Percentiles rank a stretch among this genome's conserved stretches.
phyloP scores from a whole-genome alignment of 2,113 vertebrate species.

The Ictidomys tridecemlineatus region DNA sequence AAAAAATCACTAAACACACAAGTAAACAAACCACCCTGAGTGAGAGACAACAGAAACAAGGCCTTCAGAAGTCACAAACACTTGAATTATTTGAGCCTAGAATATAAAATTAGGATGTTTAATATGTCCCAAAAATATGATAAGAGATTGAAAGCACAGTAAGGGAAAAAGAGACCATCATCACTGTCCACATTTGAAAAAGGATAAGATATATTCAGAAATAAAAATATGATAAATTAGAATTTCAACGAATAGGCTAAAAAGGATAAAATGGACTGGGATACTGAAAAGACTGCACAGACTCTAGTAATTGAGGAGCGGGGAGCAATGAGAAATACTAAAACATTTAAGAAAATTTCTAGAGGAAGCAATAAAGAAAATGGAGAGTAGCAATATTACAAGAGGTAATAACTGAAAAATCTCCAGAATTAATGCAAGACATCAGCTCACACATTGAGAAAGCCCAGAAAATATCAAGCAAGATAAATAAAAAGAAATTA shows the following conservation, averaged over 20 bases:
- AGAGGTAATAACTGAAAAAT: background rate
- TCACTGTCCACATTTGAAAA: background rate
- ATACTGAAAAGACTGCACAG: background rate
- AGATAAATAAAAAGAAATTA: constrained; percentile 9
- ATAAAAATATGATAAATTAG: constrained; percentile 17
- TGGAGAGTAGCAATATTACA: background rate
- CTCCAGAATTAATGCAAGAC: constrained; percentile 6
- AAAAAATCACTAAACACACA: constrained; percentile 41
- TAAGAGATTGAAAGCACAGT: background rate
- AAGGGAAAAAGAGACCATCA: background rate
- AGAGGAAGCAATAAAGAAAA: constrained; percentile 28
- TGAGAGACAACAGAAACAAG: constrained; percentile 25
- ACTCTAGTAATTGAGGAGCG: background rate
- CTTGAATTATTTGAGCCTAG: background rate
- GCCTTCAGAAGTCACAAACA: constrained; percentile 1
- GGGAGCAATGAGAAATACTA: background rate
- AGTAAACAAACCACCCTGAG: constrained; percentile 49
- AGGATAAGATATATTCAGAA: constrained; percentile 26
- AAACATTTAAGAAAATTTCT: background rate
- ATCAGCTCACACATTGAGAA: background rate
- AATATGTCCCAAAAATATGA: background rate
- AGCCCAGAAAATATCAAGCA: background rate
- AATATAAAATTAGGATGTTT: background rate
- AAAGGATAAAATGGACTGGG: constrained; percentile 2
- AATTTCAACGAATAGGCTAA: background rate